Base-by-base conservation (phyloP, 2,113 vertebrate species). In the Cnemophilus loriae region DNA sequence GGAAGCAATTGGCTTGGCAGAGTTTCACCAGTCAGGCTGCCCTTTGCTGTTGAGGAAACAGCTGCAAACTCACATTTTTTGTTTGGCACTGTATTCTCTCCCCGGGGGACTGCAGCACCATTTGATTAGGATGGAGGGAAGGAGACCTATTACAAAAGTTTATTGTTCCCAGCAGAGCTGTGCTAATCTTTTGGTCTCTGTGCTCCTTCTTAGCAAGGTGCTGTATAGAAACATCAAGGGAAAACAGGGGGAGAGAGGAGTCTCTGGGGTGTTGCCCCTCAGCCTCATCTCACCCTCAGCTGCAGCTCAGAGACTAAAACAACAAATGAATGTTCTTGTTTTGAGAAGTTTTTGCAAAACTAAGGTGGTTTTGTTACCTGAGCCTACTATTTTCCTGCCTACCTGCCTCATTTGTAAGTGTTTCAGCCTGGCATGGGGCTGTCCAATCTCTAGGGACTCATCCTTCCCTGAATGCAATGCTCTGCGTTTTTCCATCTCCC, bases 21-120 rank as follows among this genome's bases (percentile, higher is more conserved):
- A 50, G 85, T 83, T 96, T 91, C 84, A 88, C 91, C 93, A 70
- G 32, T 89, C 86, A 76, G 65, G 50, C 82, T 97, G 95, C 90
- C 87, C 91, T 95, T 91, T 68, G 78, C 93, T 93, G 78, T 93
- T 84, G 86, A 95, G 87, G 94, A 93, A 95, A 89, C 96, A 96
- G 91, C 95, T 94, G 94, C 92, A 84, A 74, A 82, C 78, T 89
- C 94, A 59, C 77, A 46, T 93, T 82, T 95, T 95, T 87, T 73
- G 33, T 93, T 96, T 95, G 95, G 91, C 95, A 76, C 35, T n/a
- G 41, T 84, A 4, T 78, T 65, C 71, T 70, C 67, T 96, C 95
- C 90, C 81, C 53, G 50, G 71, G 76, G 94, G 94, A 50, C 90
- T 95, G 84, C 91, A 79, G 91, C 80, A 75, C 74, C 61, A 1